A percentile compares a stretch with the other conserved stretches of the same genome.
These are phyloP conservation scores for Folsomia candida DNA, from an alignment of 2,888 invertebrate genomes.

Conservation along the genomic window DNA sequence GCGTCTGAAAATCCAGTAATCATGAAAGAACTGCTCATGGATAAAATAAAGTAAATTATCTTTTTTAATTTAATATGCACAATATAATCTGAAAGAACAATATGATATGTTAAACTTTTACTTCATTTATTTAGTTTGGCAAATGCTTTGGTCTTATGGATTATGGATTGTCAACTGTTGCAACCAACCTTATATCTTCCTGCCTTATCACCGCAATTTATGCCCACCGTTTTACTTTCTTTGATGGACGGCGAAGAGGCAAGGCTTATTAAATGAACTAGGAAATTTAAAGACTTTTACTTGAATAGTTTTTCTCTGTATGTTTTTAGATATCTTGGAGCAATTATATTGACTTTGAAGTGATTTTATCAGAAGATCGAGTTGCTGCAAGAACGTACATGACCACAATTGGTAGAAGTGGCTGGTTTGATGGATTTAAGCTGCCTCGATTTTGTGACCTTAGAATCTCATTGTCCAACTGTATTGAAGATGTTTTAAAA, in stretches of 20 bases:
- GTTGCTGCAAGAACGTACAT: slow-evolving; percentile 30
- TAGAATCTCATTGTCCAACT: slow-evolving; percentile 22
- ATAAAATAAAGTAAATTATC: slow-evolving; percentile 54
- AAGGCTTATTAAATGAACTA: too few species aligned
- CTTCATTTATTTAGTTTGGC: slow-evolving; percentile 59
- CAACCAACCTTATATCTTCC: slow-evolving; percentile 65
- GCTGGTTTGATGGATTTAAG: slow-evolving; percentile 39
- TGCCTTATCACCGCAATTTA: slow-evolving; percentile 71
- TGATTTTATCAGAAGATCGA: slow-evolving; percentile 21
- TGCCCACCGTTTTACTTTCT: slow-evolving; percentile 63
- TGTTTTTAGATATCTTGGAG: slow-evolving; percentile 40
- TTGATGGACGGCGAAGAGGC: slow-evolving; percentile 60
- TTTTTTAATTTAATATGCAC: neutral
- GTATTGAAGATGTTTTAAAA: slow-evolving; percentile 43
- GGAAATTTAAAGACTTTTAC: slow-evolving; percentile 25
- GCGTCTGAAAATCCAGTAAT: slow-evolving; percentile 40
- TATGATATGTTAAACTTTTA: too few species aligned
- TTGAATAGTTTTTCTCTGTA: slow-evolving; percentile 29
- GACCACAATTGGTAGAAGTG: slow-evolving; percentile 25
- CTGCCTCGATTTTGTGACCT: slow-evolving; percentile 24
- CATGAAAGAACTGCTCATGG: slow-evolving; percentile 38
- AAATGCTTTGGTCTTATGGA: slow-evolving; percentile 69
- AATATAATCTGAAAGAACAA: too few species aligned
- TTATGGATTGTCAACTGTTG: slow-evolving; percentile 74
- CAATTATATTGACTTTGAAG: slow-evolving; percentile 42